These are phyloP conservation scores for Drosophila gunungcola DNA, from an alignment of 1,140 invertebrate genomes.

Conservation along the genomic window DNA sequence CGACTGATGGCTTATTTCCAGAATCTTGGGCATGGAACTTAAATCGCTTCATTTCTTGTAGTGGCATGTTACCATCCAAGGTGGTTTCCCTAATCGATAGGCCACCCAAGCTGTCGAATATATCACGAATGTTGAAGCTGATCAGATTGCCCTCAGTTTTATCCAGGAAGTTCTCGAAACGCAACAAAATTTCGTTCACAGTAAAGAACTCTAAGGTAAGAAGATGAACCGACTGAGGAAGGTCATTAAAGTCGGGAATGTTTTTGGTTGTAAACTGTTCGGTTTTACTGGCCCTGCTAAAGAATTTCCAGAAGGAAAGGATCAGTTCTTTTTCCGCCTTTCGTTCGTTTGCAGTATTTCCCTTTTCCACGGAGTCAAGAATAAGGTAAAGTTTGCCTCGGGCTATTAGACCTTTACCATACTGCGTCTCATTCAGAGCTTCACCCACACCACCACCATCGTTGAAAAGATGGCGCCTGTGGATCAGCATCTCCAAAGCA, in stretches of 20 bases:
- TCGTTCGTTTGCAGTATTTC: conserved; percentile 38
- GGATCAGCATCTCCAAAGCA: conserved; percentile 93
- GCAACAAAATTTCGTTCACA: conserved; percentile 88
- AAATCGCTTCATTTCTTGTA: conserved; percentile 61
- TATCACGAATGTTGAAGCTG: conserved; percentile 60
- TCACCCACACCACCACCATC: conserved; percentile 97
- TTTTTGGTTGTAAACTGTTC: conserved; percentile 54
- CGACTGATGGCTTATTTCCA: conserved; percentile 2
- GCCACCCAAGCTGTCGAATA: conserved; percentile 53
- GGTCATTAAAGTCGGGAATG: conserved; percentile 60
- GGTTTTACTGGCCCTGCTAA: conserved; percentile 50
- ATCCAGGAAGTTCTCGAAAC: conserved; percentile 95
- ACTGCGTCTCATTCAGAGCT: conserved; percentile 94
- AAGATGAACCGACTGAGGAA: conserved; percentile 91
- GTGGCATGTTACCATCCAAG: conserved; percentile 63
- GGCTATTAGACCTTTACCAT: conserved; percentile 91
- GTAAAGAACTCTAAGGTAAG: conserved; percentile 95
- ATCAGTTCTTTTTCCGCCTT: conserved; percentile 58
- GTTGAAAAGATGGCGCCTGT: conserved; percentile 93
- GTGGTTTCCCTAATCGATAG: conserved; percentile 70
- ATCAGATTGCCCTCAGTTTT: conserved; percentile 88
- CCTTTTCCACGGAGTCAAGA: conserved; percentile 83
- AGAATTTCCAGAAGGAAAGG: conserved; percentile 75
- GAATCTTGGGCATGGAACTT: conserved; percentile 64
- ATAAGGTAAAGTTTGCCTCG: conserved; percentile 90